Percentiles rank a stretch among this genome's conserved stretches.
phyloP scores from a whole-genome alignment of 2,797 vertebrate genomes.

The Propithecus perrieri region DNA sequence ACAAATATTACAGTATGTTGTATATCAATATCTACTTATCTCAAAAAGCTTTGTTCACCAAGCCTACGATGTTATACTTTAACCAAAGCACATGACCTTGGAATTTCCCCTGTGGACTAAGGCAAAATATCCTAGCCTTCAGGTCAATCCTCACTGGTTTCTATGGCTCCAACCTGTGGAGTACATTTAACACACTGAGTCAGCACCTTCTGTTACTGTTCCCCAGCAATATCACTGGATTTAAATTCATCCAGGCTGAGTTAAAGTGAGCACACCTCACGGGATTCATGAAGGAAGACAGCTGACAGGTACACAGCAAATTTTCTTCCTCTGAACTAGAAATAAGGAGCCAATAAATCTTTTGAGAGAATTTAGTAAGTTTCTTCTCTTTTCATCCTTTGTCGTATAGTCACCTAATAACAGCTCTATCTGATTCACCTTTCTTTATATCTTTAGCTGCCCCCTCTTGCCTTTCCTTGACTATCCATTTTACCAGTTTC shows the following conservation, averaged over 20 bases:
- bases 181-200: neutral
- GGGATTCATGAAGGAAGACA: neutral
- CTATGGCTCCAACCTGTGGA: neutral
- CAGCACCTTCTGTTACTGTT: neutral
- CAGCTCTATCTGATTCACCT: neutral
- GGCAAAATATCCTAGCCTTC: neutral
- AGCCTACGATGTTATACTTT: neutral
- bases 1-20: neutral
- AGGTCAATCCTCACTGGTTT: neutral
- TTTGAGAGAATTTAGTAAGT: constrained; percentile 10
- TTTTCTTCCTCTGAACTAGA: neutral
- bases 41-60: neutral
- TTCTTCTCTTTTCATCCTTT: neutral
- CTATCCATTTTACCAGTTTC: neutral
- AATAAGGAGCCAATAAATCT: constrained; percentile 7
- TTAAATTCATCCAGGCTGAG: neutral
- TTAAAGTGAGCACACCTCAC: neutral
- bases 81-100: neutral
- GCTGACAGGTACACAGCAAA: neutral
- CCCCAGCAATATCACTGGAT: neutral
- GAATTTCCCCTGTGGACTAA: neutral
- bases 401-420: neutral
- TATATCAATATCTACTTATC: neutral
- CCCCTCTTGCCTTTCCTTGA: neutral
- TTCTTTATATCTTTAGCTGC: neutral